Base-by-base conservation (phyloP, 2,888 invertebrate genomes). In the Catocala fraxini region DNA sequence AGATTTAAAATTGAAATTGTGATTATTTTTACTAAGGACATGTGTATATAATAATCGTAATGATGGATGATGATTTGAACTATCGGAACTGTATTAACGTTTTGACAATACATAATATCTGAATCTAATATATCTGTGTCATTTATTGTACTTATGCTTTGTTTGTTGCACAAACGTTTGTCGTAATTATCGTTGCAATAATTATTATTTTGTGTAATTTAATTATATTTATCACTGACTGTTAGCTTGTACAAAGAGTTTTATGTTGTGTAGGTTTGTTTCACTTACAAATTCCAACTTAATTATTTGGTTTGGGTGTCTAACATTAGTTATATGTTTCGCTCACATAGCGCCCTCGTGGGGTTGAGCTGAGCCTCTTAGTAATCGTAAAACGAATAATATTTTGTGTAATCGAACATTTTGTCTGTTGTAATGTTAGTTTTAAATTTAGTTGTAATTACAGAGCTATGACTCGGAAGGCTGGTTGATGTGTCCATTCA, bases 401-500 rank as follows among this genome's bases (percentile, higher is more conserved):
- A 4, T 65, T 73, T 69, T 65, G 56, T 69, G 62, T 79, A 73
- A 78, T 71, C 65, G 68, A 79, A 71, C 62, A 72, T 71, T 83
- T 80, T 81, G 77, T 83, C 84, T 85, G 81, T 87, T 85, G 81
- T 87, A 89, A 82, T 65, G 59, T 82, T 87, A 87, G 83, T 76
- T 77, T 77, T 82, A 83, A 81, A 73, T 83, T 85, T 88, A 87
- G 82, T 86, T 84, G 65, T 88, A 86, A 82, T 83, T 59, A 79
- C 77, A 80, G 88, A 88, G 89, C 82, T 83, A 81, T 81, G 85
- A 80, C 87, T 88, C 89, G 67, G 73, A 85, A 89, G 86, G 93
- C 93, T 93, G 93, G 92, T 93, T 92, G 87, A 89, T 82, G 93
- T 87, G 92, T 91, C 93, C 92, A 93, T 89, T 91, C 51, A 73